These are phyloP conservation scores for Nothocercus julius DNA, from an alignment of 2,113 vertebrate genomes.

Conservation along the genomic window DNA sequence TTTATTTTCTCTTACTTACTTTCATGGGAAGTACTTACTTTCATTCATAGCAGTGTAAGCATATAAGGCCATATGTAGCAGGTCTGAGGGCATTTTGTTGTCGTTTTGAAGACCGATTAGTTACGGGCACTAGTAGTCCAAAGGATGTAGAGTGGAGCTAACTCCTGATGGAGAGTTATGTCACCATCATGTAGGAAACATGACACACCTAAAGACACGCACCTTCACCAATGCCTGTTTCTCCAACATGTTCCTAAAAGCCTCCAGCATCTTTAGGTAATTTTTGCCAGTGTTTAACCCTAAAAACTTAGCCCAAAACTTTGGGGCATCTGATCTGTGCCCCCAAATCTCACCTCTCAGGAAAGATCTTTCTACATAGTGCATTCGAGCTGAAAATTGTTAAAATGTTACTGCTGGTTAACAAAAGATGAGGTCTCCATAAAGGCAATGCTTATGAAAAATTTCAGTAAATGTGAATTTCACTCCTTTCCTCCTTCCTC, in stretches of 20 bases:
- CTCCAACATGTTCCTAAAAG: background rate
- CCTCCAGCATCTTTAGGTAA: background rate
- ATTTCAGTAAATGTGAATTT: background rate
- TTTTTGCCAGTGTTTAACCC: background rate
- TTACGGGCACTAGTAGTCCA: background rate
- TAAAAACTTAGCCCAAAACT: background rate
- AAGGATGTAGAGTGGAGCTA: background rate
- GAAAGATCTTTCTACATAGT: background rate
- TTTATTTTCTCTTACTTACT: background rate
- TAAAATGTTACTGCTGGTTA: too few relatives aligned
- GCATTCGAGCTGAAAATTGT: background rate
- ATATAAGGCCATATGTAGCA: too few relatives aligned
- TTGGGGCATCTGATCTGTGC: too few relatives aligned
- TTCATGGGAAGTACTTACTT: background rate
- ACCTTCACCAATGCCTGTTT: background rate
- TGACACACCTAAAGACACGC: background rate
- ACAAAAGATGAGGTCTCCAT: background rate
- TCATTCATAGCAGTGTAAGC: background rate
- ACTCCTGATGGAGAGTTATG: background rate
- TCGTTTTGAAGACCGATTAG: background rate
- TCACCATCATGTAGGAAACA: background rate
- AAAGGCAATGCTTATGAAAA: background rate
- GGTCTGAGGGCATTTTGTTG: background rate
- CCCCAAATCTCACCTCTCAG: background rate
- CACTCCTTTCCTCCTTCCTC: fast-evolving